Percentiles rank a stretch among this genome's conserved stretches.
phyloP scores from a whole-genome alignment of 1,140 invertebrate species.

The Anastrepha ludens region DNA sequence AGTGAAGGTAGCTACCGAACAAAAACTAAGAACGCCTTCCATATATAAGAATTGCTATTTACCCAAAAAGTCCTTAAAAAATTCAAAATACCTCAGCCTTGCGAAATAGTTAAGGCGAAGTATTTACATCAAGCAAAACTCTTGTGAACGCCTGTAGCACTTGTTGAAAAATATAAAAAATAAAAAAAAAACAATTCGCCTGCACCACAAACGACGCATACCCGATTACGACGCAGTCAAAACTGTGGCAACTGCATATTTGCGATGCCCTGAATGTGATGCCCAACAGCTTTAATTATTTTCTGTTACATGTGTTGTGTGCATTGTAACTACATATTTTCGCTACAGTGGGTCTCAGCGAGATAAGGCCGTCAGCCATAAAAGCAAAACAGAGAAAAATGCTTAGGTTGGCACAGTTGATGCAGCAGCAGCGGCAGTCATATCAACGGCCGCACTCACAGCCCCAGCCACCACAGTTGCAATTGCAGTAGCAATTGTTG shows the following conservation, averaged over 20 bases:
- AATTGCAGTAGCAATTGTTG: slow-evolving; percentile 53
- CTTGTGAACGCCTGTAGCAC: no score
- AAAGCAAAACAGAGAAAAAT: neutral
- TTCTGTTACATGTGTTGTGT: slow-evolving; percentile 22
- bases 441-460: neutral
- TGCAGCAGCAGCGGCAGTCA: neutral
- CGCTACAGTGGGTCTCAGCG: slow-evolving; percentile 37
- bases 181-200: no score
- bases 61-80: no score
- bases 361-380: slow-evolving; percentile 33
- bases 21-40: no score
- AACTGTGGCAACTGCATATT: slow-evolving; percentile 11
- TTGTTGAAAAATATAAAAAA: no score
- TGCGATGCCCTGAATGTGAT: slow-evolving; percentile 45
- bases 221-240: neutral
- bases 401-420: neutral
- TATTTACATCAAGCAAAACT: no score
- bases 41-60: no score
- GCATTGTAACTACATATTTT: slow-evolving; percentile 24
- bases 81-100: no score
- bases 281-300: slow-evolving; percentile 50
- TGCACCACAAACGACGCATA: neutral
- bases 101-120: no score
- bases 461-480: neutral
- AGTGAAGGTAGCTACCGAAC: no score